Percentiles rank a stretch among this genome's conserved stretches.
Evolutionary conservation across 1,140 invertebrate genomes (phyloP).

Genomic region (Scaptomyza graminum): DNA sequence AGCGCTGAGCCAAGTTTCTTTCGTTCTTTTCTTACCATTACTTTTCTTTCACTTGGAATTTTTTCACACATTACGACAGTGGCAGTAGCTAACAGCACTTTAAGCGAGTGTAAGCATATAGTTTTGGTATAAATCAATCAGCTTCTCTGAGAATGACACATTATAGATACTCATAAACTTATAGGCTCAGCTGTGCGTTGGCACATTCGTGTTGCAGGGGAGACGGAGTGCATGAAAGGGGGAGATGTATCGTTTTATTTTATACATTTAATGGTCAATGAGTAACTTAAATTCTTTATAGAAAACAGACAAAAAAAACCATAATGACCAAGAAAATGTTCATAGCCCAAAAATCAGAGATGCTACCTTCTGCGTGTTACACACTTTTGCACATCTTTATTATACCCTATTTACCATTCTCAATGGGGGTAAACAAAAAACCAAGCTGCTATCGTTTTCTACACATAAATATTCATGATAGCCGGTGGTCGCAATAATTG

Average conservation of each 20-base stretch:
- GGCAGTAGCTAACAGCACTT: slow-evolving; percentile 6
- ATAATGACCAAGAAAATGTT: too few relatives aligned
- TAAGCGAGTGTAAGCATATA: neutral
- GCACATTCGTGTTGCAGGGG: neutral
- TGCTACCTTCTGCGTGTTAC: too few relatives aligned
- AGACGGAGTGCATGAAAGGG: neutral
- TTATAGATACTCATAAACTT: neutral
- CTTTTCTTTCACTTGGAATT: slow-evolving; percentile 26
- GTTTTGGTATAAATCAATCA: slow-evolving; percentile 63
- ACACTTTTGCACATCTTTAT: too few relatives aligned
- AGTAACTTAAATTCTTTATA: too few relatives aligned
- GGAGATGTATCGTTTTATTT: slow-evolving; percentile 9
- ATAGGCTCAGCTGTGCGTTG: neutral
- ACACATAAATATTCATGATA: slow-evolving; percentile 36
- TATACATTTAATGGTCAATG: slow-evolving; percentile 48
- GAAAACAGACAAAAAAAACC: too few relatives aligned
- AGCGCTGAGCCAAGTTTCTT: slow-evolving; percentile 8
- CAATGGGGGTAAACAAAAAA: too few relatives aligned
- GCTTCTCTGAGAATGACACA: slow-evolving; percentile 15
- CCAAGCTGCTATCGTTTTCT: too few relatives aligned
- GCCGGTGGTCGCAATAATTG: slow-evolving; percentile 35
- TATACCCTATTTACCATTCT: too few relatives aligned
- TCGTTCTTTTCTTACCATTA: slow-evolving; percentile 14
- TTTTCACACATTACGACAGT: slow-evolving; percentile 47
- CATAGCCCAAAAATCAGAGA: too few relatives aligned